These are phyloP conservation scores for Scarus forsteni DNA, from an alignment of 2,797 vertebrate species.

Conservation along the genomic window DNA sequence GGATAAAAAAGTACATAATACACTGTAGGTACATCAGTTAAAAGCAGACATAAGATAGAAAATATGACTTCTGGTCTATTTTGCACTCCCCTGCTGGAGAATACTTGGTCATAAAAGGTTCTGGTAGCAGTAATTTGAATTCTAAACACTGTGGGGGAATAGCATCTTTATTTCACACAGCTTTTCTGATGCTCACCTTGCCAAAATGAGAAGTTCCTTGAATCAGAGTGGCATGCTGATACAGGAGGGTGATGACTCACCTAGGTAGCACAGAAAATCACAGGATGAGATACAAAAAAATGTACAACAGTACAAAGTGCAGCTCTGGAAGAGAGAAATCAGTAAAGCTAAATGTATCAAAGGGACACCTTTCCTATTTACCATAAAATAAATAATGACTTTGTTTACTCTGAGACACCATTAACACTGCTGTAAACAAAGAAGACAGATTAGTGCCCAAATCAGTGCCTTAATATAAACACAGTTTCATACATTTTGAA, in stretches of 20 bases:
- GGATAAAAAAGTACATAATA: too few species aligned
- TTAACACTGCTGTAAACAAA: slow-evolving; percentile 2
- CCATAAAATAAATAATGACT: neutral
- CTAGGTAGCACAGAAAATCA: slow-evolving; percentile 71
- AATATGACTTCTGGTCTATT: too few species aligned
- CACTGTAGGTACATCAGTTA: too few species aligned
- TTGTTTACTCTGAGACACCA: slow-evolving; percentile 9
- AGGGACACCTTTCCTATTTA: neutral
- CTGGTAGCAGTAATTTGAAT: neutral
- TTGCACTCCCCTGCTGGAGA: too few species aligned
- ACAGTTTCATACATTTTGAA: too few species aligned
- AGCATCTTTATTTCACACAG: neutral
- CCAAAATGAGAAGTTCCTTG: slow-evolving; percentile 94
- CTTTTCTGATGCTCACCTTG: slow-evolving; percentile 88
- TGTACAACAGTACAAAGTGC: neutral
- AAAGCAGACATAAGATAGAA: too few species aligned
- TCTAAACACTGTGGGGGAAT: neutral
- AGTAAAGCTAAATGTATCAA: neutral
- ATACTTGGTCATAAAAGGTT: too few species aligned
- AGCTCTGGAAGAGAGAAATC: neutral
- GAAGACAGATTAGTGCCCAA: neutral
- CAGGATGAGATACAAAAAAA: slow-evolving; percentile 9
- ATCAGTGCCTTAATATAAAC: too few species aligned
- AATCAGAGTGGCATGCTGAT: slow-evolving; percentile 95
- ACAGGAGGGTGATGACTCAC: slow-evolving; percentile 98